phyloP scores from a whole-genome alignment of 2,797 vertebrate genomes.

The Pygocentrus nattereri region DNA sequence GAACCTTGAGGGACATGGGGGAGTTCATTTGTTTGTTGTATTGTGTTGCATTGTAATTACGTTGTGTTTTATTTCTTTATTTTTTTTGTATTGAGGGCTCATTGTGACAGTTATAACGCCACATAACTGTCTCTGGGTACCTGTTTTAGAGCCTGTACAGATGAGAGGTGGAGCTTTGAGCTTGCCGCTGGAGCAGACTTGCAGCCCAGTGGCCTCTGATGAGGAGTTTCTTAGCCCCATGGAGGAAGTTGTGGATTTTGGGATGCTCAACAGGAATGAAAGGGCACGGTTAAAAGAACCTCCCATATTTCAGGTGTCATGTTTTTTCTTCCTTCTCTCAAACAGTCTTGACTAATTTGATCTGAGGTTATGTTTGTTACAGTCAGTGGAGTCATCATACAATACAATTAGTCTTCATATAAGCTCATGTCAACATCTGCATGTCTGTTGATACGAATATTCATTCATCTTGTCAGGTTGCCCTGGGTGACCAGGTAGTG shows the following conservation, averaged over 20 bases:
- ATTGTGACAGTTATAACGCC: too few species aligned
- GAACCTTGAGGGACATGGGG: too few species aligned
- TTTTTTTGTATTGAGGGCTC: background rate
- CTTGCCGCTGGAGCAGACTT: slow-evolving; percentile 63
- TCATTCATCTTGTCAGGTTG: slow-evolving; percentile 72
- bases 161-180: slow-evolving; percentile 64
- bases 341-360: too few species aligned
- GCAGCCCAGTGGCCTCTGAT: slow-evolving; percentile 82
- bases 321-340: background rate
- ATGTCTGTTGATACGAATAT: background rate
- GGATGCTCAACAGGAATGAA: slow-evolving; percentile 63
- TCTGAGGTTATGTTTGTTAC: background rate
- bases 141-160: slow-evolving; percentile 65
- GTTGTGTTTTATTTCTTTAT: too few species aligned
- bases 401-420: background rate
- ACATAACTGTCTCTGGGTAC: background rate
- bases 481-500: slow-evolving; percentile 84
- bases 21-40: too few species aligned
- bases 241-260: slow-evolving; percentile 85
- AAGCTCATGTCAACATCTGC: background rate
- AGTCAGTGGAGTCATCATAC: background rate
- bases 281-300: slow-evolving; percentile 82
- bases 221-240: slow-evolving; percentile 88
- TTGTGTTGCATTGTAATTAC: too few species aligned
- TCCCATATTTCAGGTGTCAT: slow-evolving; percentile 88